Base-by-base conservation (phyloP, 35 echinoderm and acorn worm species). In the Stichopus chloronotus region DNA sequence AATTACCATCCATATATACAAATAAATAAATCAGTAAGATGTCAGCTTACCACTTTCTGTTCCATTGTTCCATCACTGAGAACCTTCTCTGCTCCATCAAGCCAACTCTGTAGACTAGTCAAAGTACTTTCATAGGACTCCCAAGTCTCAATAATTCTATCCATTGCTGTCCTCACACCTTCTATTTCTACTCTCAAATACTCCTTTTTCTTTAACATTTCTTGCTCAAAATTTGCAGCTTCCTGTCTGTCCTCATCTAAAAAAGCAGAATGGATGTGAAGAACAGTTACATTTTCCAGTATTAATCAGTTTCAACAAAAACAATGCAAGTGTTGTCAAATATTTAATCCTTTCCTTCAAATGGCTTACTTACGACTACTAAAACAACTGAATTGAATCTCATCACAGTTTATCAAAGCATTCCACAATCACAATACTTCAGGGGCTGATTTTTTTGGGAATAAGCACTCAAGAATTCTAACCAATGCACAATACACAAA, bases 121-220 rank as follows among this genome's bases (percentile, higher is more conserved):
- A 98, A 94, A 78, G 87, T 58, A 23, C 59, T 88, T 30, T 87
- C 58, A 57, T 99, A 99, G 25, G 79, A 58, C 22, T 94, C 89
- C 97, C 97, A 99, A 56, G 96, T 88, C 22, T 96, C 90, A 4
- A 93, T 68, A 17, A 99, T 93, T 30, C 91, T 81, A 69, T 99
- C 94, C 83, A 99, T 72, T 93, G 94, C 96, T 20, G 95, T 84
- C 52, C 86, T 79, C 10, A 96, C 95, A 78, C 92, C 93, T 7
- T 92, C 86, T 58, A 99, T 86, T 87, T 99, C 97, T 6, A 99
- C 95, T 5, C 92, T 94, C 83, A 99, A 78, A 78, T 92, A 89
- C 14, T 88, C 84, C 55, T 83, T 94, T 85, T 99, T 99, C 63
- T 92, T 63, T 30, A 93, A 78, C 97, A 96, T 99, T 88, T 95